phyloP scores from a whole-genome alignment of 2,797 vertebrate genomes.

The Coracias cyanogaster region DNA sequence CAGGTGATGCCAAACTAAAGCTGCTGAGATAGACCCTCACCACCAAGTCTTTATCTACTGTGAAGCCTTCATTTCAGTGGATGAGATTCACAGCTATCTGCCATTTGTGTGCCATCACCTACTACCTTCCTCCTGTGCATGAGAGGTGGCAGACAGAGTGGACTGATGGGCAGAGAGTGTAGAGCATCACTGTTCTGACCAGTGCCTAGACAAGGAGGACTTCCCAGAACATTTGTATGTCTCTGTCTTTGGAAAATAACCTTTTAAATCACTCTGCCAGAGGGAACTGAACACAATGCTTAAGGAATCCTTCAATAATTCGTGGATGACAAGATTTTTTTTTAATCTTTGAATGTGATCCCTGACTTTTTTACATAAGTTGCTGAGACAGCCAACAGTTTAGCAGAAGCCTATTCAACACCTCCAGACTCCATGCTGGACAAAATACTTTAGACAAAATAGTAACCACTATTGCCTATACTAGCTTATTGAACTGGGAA shows the following conservation, averaged over 20 bases:
- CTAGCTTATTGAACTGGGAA: neutral
- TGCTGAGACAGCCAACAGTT: neutral
- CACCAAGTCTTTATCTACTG: rapidly evolving
- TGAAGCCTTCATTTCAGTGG: neutral
- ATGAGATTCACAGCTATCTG: neutral
- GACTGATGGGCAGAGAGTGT: rapidly evolving
- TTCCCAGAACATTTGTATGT: neutral
- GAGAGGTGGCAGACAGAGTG: rapidly evolving
- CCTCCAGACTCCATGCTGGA: neutral
- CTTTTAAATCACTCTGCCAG: neutral
- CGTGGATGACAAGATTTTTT: neutral
- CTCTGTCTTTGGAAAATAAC: neutral
- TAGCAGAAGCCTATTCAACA: neutral
- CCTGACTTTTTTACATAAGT: neutral
- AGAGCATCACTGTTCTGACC: neutral
- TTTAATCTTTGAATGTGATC: neutral
- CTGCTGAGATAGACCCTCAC: neutral
- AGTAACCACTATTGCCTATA: neutral
- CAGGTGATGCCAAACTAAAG: rapidly evolving
- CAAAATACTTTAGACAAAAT: neutral
- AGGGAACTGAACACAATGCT: rapidly evolving
- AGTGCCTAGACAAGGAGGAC: rapidly evolving
- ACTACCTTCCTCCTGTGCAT: rapidly evolving
- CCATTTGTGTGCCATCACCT: neutral
- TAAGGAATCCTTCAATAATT: neutral